phyloP scores from a whole-genome alignment of 2,888 invertebrate genomes.

The Nesidiocoris tenuis region DNA sequence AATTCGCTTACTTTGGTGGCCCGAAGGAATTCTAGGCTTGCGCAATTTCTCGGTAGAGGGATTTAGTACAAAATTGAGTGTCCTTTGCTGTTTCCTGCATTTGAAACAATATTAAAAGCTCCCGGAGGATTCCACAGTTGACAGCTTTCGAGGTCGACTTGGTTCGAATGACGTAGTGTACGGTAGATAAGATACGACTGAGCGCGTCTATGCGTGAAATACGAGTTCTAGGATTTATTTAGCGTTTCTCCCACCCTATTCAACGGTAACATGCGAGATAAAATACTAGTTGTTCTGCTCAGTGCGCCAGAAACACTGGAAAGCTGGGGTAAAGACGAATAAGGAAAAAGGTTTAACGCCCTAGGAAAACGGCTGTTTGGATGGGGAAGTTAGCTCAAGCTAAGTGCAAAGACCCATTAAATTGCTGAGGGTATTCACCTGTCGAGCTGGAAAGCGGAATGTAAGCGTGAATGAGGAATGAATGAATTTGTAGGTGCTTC shows the following conservation, averaged over 20 bases:
- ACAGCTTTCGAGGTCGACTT: not conserved
- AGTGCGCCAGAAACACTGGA: not conserved
- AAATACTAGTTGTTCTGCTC: not conserved
- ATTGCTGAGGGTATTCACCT: not conserved
- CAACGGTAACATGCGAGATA: not conserved
- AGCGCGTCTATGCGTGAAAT: not conserved
- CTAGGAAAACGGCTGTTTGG: not conserved
- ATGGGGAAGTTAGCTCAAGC: not conserved
- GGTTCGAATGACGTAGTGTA: not conserved
- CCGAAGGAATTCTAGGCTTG: too few relatives aligned
- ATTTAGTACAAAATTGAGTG: too few relatives aligned
- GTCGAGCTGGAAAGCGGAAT: not conserved
- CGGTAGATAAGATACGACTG: not conserved
- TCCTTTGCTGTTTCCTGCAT: too few relatives aligned
- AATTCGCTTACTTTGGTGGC: too few relatives aligned
- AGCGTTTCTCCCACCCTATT: not conserved
- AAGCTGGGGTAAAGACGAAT: not conserved
- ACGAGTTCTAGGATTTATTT: not conserved
- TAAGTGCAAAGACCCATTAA: slow-evolving; percentile 39
- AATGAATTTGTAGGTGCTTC: too few relatives aligned
- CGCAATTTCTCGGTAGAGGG: too few relatives aligned
- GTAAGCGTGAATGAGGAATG: not conserved
- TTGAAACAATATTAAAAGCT: not conserved
- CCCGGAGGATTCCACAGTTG: not conserved
- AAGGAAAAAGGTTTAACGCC: not conserved